Evolutionary conservation across 2,113 vertebrate genomes (phyloP).

Genomic region (Cervus canadensis): DNA sequence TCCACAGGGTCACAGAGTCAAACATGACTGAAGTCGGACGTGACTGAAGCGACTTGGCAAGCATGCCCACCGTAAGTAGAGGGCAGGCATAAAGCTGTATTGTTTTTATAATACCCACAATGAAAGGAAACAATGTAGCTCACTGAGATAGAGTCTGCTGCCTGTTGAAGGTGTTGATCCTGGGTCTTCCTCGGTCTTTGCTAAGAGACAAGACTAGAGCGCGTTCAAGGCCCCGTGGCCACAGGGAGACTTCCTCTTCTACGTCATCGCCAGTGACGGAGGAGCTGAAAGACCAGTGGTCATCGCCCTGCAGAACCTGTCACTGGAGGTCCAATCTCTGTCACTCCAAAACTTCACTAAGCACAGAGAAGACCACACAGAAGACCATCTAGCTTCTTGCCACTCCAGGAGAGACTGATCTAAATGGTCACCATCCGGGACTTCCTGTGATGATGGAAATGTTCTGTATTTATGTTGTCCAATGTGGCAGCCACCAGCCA

Average conservation of each 20-base stretch:
- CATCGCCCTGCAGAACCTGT: neutral
- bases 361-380: neutral
- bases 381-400: fast-evolving
- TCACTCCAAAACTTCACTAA: neutral
- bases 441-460: fast-evolving
- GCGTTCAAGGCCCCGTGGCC: fast-evolving
- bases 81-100: neutral
- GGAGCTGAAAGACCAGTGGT: neutral
- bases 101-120: neutral
- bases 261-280: fast-evolving
- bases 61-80: neutral
- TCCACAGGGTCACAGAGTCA: neutral
- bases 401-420: neutral
- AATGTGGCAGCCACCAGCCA: fast-evolving
- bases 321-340: neutral
- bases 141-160: neutral
- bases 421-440: neutral
- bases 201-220: neutral
- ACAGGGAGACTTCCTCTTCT: fast-evolving
- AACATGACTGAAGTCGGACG: neutral
- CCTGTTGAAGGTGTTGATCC: neutral
- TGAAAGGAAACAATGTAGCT: neutral
- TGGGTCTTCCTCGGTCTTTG: neutral
- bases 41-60: neutral
- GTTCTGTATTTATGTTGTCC: fast-evolving